Base-by-base conservation (phyloP, 2,113 vertebrate genomes). In the Cheilinus undulatus region DNA sequence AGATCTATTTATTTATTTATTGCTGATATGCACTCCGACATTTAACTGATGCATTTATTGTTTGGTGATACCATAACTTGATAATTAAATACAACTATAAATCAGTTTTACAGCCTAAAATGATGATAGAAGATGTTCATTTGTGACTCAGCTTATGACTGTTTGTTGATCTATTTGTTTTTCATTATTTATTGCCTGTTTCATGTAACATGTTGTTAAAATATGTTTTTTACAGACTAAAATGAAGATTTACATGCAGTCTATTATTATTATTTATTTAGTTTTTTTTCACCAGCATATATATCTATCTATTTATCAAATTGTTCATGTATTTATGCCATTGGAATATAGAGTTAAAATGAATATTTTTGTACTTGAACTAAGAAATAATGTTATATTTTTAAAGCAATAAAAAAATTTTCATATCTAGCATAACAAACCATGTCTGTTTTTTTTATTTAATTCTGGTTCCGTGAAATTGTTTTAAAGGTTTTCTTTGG, bases 261-360 rank as follows among this genome's bases (percentile, higher is more conserved):
- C 36, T 38, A 38, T 38, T 15, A 14, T n/a, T 14, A 14, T 38
- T 38, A 38, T 38, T 38, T 14, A 38, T 61, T 74, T n/a, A 52
- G 32, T 11, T 34, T 34, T 53, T 2, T 67, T 23, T 56, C n/a
- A n/a, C n/a, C 8, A 12, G 58, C 46, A 28, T 49, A 46, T 69
- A 36, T 1, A 23, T 62, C 0, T 20, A 10, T 34, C 7, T 9
- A 7, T 4, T 11, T 49, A 48, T 69, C 4, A 36, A 54, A 14
- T 43, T 43, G 2, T 42, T 42, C 19, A 6, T 15, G 26, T 34
- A 46, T 22, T 36, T 53, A 53, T 46, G 6, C 8, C 3, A 45
- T 45, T 45, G 7, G 7, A n/a, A 20, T n/a, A n/a, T 15, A 3
- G 7, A 2, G 17, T n/a, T n/a, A 40, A 40, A 43, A n/a, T 43